Percentiles rank a stretch among this genome's conserved stretches.
Conservation (phyloP, 1,140 invertebrate genomes). For the Euwallacea similis region DNA sequence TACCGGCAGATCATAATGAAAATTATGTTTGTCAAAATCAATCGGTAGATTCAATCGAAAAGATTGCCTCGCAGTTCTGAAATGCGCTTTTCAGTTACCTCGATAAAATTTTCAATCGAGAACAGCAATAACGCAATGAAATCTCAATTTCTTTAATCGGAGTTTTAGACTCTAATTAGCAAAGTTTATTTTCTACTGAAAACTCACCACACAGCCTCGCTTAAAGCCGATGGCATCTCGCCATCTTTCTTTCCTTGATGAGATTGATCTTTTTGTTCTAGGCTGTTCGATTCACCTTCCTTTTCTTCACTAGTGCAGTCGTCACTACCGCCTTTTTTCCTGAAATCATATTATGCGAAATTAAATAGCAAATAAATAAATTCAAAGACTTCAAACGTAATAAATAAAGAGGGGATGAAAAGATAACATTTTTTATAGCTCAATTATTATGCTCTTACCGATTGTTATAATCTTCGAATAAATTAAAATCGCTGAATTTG, state of each 20-base stretch:
- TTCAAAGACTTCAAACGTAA: background rate
- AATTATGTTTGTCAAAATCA: slow-evolving; percentile 49
- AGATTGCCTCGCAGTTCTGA: slow-evolving; percentile 30
- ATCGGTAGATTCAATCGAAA: slow-evolving; percentile 34
- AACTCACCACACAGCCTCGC: slow-evolving; percentile 22
- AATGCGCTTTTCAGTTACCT: slow-evolving; percentile 23
- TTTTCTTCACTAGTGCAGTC: slow-evolving; percentile 24
- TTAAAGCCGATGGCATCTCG: slow-evolving; percentile 1
- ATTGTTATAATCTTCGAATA: slow-evolving; percentile 47
- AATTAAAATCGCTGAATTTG: slow-evolving; percentile 43
- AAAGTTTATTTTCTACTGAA: background rate
- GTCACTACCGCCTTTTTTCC: slow-evolving; percentile 38
- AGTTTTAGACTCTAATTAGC: background rate
- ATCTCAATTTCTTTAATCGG: background rate
- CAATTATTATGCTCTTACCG: slow-evolving; percentile 14
- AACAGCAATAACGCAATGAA: slow-evolving; percentile 10
- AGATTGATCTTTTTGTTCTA: slow-evolving; percentile 24
- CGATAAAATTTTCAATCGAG: slow-evolving; percentile 19
- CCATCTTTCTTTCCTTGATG: slow-evolving; percentile 6
- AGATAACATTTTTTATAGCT: background rate
- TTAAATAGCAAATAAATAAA: background rate
- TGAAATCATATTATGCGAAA: slow-evolving; percentile 10
- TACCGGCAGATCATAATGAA: slow-evolving; percentile 45
- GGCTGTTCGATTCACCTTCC: slow-evolving; percentile 22
- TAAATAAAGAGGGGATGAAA: background rate